Evolutionary conservation across 37 sponge, comb jelly and placozoan genomes (phyloP).

Genomic region (Halichondria panicea): DNA sequence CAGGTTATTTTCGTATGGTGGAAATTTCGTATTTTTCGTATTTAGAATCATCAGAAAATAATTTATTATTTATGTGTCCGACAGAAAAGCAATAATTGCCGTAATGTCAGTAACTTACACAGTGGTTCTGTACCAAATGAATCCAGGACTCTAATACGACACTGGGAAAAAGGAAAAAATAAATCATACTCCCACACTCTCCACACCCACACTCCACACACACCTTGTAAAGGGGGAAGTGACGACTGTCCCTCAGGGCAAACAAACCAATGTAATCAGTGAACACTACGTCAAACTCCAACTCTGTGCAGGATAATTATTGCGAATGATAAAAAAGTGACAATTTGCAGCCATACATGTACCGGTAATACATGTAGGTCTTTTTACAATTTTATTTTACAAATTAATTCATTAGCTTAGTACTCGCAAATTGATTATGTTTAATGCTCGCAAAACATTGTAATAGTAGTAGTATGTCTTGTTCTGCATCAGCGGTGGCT

Average conservation of each 20-base stretch:
- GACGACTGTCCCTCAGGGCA: conserved; percentile 39
- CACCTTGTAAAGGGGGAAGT: conserved; percentile 61
- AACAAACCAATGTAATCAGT: conserved; percentile 79
- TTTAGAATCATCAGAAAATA: neutral
- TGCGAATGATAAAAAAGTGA: no score
- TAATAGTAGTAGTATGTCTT: neutral
- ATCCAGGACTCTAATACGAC: conserved; percentile 66
- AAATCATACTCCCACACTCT: neutral
- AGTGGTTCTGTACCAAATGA: conserved; percentile 76
- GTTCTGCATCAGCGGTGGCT: no score
- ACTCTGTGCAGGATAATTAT: conserved; percentile 19
- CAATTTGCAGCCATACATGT: no score
- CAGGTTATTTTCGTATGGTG: neutral
- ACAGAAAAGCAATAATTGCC: neutral
- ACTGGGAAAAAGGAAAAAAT: conserved; percentile 7
- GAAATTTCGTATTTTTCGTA: neutral
- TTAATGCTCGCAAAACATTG: no score
- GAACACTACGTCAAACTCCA: conserved; percentile 63
- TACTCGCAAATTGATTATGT: no score
- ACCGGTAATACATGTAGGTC: no score
- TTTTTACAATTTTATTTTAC: no score
- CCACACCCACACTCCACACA: neutral
- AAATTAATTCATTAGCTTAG: no score
- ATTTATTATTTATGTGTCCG: neutral
- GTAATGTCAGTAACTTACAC: conserved; percentile 28